Conservation (phyloP, 2,888 invertebrate species). For the Esperia sulphurella region DNA sequence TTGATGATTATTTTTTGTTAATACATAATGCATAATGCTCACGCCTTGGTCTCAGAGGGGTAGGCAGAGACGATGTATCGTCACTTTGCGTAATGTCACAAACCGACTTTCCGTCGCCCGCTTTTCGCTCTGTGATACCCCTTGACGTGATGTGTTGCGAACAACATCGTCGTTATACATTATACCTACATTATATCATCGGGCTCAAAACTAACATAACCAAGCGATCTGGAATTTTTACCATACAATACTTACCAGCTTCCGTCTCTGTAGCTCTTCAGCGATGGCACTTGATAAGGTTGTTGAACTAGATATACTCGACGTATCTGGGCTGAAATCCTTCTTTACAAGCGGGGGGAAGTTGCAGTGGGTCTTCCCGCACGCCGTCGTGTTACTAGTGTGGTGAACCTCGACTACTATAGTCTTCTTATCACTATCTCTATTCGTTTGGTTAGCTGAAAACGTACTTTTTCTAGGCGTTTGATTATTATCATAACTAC, state of each 20-base stretch:
- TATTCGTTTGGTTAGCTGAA: constrained; percentile 45
- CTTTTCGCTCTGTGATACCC: no score
- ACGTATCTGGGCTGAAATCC: constrained; percentile 45
- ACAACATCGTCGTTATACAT: no score
- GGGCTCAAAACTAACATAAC: no score
- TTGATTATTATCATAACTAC: constrained; percentile 75
- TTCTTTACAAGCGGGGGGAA: constrained; percentile 50
- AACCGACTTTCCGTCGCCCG: no score
- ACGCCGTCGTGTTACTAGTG: constrained; percentile 43
- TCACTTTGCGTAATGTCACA: no score
- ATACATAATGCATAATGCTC: no score
- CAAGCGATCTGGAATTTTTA: background rate
- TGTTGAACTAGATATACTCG: constrained; percentile 58
- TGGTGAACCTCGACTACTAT: constrained; percentile 88
- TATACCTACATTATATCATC: no score
- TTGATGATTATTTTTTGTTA: no score
- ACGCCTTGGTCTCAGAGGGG: no score
- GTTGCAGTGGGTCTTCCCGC: constrained; percentile 51
- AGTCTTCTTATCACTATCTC: constrained; percentile 78
- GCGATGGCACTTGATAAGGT: constrained; percentile 74
- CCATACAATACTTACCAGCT: constrained; percentile 42
- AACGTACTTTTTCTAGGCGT: constrained; percentile 61
- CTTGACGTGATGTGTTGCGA: no score
- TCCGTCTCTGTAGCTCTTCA: constrained; percentile 67
- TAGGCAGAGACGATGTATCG: no score